Evolutionary conservation across 2,797 vertebrate species (phyloP).

Genomic region (Tenualosa ilisha): DNA sequence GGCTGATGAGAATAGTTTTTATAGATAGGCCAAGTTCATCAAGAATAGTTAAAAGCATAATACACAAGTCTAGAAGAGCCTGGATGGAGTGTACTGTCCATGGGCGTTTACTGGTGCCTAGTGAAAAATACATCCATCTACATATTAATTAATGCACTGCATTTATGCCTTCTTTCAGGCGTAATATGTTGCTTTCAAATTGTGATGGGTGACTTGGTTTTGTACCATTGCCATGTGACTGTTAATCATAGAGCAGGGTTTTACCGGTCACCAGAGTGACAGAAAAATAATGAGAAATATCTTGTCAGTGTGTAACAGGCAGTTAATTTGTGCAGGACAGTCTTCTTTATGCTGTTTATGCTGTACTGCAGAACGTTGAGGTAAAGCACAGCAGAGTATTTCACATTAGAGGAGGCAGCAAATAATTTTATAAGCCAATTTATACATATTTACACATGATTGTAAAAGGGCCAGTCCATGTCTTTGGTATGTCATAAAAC

Average conservation of each 20-base stretch:
- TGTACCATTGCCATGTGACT: slow-evolving; percentile 59
- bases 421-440: neutral
- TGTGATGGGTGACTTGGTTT: slow-evolving; percentile 50
- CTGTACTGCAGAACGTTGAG: slow-evolving; percentile 53
- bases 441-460: neutral
- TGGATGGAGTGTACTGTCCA: neutral
- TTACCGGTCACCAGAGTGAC: slow-evolving; percentile 59
- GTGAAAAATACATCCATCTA: slow-evolving; percentile 54
- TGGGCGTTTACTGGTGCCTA: neutral
- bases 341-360: slow-evolving; percentile 45
- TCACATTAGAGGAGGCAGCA: neutral
- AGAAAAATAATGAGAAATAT: slow-evolving; percentile 64
- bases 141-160: slow-evolving; percentile 69
- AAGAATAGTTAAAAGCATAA: neutral
- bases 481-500: neutral
- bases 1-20: neutral
- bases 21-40: neutral
- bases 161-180: slow-evolving; percentile 65
- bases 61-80: neutral
- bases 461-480: neutral
- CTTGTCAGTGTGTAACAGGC: slow-evolving; percentile 53
- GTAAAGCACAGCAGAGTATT: neutral
- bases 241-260: slow-evolving; percentile 58
- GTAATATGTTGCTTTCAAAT: slow-evolving; percentile 55
- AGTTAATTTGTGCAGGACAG: slow-evolving; percentile 62